A percentile compares a stretch with the other conserved stretches of the same genome.
These are phyloP conservation scores for Pseudococcus viburni DNA, from an alignment of 2,888 invertebrate species.

Conservation along the genomic window DNA sequence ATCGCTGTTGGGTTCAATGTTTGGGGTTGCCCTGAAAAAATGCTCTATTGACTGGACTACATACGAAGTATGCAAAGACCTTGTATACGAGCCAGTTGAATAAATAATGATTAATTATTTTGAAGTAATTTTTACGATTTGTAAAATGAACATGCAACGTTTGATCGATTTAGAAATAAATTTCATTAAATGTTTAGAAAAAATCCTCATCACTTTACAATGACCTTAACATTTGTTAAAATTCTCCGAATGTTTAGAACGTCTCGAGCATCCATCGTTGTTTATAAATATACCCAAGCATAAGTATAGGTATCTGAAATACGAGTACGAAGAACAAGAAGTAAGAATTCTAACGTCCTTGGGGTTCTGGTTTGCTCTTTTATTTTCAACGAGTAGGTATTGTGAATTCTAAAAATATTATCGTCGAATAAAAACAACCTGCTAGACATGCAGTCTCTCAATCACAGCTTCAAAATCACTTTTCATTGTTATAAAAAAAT, in stretches of 20 bases:
- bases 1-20: too few species aligned
- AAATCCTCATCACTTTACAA: not conserved
- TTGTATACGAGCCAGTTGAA: not conserved
- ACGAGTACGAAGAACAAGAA: not conserved
- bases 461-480: too few species aligned
- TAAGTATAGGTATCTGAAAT: not conserved
- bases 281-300: not conserved
- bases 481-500: too few species aligned
- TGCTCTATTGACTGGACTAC: too few species aligned
- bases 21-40: too few species aligned
- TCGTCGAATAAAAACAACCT: not conserved
- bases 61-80: not conserved
- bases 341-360: not conserved
- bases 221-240: not conserved
- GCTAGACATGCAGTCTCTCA: too few species aligned
- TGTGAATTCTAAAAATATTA: constrained; percentile 11
- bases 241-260: constrained; percentile 1
- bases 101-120: not conserved
- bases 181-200: not conserved
- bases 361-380: not conserved
- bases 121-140: constrained; percentile 2
- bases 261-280: not conserved
- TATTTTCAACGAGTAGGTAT: not conserved
- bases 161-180: not conserved
- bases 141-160: not conserved